Evolutionary conservation across 2,113 vertebrate species (phyloP).

Genomic region (Dasyprocta punctata): DNA sequence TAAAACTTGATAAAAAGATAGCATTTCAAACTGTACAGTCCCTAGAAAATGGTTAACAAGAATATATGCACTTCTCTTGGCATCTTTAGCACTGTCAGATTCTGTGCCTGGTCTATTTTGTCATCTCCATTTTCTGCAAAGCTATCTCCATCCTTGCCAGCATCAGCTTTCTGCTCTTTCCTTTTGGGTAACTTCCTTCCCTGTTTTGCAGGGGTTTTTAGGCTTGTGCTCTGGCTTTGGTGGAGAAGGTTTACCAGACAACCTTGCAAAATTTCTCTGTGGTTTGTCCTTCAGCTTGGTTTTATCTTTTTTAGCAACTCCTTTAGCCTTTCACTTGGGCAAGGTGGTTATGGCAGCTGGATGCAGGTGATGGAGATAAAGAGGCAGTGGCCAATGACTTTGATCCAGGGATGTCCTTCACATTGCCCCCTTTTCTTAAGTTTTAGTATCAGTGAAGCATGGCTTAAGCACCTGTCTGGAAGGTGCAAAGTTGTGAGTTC

Average conservation of each 20-base stretch:
- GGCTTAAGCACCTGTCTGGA: too few species aligned
- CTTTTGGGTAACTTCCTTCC: not conserved
- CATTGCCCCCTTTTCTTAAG: not conserved
- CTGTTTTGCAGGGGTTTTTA: not conserved
- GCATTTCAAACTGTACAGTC: not conserved
- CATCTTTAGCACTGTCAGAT: not conserved
- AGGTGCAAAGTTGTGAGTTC: too few species aligned
- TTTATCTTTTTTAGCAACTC: not conserved
- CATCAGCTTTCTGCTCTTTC: not conserved
- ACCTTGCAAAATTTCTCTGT: not conserved
- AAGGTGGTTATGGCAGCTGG: not conserved
- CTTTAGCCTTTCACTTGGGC: not conserved
- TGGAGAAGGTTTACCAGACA: not conserved
- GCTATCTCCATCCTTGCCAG: too few species aligned
- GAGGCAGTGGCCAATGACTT: not conserved
- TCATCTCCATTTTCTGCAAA: not conserved
- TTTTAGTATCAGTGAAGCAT: too few species aligned
- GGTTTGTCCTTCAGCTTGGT: not conserved
- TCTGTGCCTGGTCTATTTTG: not conserved
- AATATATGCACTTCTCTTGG: not conserved
- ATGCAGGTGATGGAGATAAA: not conserved
- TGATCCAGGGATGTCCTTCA: not conserved
- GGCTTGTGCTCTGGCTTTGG: not conserved
- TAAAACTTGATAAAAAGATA: constrained; percentile 92
- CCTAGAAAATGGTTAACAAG: not conserved